phyloP scores from a whole-genome alignment of 2,888 invertebrate species.

The Meteorus cinctellus region DNA sequence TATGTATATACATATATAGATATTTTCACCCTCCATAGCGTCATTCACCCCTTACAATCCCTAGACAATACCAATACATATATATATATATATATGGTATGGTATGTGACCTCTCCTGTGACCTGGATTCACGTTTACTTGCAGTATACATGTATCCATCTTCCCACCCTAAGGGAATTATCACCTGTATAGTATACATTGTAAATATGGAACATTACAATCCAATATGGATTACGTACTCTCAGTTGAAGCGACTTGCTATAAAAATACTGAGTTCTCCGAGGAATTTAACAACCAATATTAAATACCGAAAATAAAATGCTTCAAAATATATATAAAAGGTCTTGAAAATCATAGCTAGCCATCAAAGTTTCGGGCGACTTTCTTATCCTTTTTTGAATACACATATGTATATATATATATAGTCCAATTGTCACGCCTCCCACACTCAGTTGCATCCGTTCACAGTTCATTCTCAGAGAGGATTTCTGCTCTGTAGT shows the following conservation, averaged over 20 bases:
- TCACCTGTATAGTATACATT: too few relatives aligned
- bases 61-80: background rate
- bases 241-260: background rate
- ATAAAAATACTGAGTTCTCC: background rate
- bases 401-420: too few relatives aligned
- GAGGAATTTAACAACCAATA: background rate
- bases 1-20: background rate
- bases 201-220: background rate
- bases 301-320: background rate
- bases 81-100: background rate
- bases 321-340: too few relatives aligned
- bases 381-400: background rate
- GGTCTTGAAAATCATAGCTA: too few relatives aligned
- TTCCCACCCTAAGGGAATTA: background rate
- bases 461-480: constrained; percentile 30
- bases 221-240: background rate
- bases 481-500: constrained; percentile 47
- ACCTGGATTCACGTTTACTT: background rate
- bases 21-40: background rate
- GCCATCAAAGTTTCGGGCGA: background rate
- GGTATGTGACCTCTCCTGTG: background rate
- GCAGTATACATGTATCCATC: background rate
- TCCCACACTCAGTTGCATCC: background rate
- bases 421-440: background rate
- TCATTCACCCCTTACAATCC: background rate